Evolutionary conservation across 1,140 invertebrate genomes (phyloP).

Genomic region (Temnothorax curvispinosus): DNA sequence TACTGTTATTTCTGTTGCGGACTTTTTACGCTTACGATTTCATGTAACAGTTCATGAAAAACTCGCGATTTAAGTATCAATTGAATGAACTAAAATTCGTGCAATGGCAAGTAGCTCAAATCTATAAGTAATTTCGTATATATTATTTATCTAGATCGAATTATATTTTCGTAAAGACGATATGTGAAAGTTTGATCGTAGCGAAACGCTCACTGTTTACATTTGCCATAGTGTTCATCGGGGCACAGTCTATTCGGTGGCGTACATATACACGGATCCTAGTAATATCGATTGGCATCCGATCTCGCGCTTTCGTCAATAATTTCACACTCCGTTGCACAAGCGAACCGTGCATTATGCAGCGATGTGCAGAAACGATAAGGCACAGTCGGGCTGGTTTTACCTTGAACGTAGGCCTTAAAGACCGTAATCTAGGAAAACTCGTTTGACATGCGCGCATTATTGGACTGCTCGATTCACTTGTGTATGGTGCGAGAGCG

Average conservation of each 20-base stretch:
- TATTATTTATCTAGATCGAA: background rate
- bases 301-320: constrained; percentile 77
- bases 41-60: background rate
- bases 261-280: background rate
- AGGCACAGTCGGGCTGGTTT: constrained; percentile 58
- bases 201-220: background rate
- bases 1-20: constrained; percentile 37
- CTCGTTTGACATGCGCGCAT: constrained; percentile 56
- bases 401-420: constrained; percentile 72
- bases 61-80: background rate
- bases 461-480: constrained; percentile 20
- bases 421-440: constrained; percentile 71
- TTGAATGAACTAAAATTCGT: background rate
- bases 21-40: background rate
- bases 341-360: constrained; percentile 67
- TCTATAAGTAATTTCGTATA: background rate
- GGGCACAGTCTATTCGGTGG: background rate
- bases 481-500: background rate
- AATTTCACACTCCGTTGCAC: constrained; percentile 78
- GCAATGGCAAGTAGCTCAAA: background rate
- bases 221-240: background rate
- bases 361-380: constrained; percentile 66
- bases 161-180: background rate
- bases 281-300: constrained; percentile 51
- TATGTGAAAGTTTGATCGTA: background rate